phyloP scores from a whole-genome alignment of 2,113 vertebrate species.

The Lamprotornis superbus region DNA sequence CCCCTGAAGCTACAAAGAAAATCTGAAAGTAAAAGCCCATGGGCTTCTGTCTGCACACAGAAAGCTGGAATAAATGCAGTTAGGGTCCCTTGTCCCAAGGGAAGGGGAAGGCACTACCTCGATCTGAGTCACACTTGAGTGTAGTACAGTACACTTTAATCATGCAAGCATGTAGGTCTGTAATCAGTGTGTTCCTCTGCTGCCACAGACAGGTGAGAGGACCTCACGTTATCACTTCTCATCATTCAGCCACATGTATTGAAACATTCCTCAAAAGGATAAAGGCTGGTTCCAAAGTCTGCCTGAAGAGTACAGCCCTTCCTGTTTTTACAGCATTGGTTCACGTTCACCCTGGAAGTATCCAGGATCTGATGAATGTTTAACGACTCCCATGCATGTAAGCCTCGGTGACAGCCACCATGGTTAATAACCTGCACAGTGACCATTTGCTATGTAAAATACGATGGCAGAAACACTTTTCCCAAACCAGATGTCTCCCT shows the following conservation, averaged over 20 bases:
- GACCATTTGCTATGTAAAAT: background rate
- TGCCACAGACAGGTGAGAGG: background rate
- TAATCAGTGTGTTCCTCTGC: background rate
- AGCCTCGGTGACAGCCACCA: background rate
- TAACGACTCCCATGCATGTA: fast-evolving
- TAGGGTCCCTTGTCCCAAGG: background rate
- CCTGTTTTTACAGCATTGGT: background rate
- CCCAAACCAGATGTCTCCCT: background rate
- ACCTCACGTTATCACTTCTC: background rate
- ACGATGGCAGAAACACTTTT: background rate
- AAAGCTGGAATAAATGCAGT: background rate
- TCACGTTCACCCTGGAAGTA: background rate
- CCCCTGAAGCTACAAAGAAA: background rate
- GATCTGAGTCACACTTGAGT: background rate
- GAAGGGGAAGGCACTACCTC: background rate
- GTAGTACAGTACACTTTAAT: background rate
- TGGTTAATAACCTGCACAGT: background rate
- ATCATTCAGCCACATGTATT: background rate
- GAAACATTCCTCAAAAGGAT: background rate
- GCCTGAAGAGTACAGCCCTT: background rate
- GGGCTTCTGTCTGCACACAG: background rate
- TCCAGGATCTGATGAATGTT: background rate
- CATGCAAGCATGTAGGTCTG: fast-evolving
- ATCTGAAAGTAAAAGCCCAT: background rate
- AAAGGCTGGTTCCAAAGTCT: background rate